These are phyloP conservation scores for Anthopleura sola DNA, from an alignment of 64 coral and sea anemone species.

Conservation along the genomic window DNA sequence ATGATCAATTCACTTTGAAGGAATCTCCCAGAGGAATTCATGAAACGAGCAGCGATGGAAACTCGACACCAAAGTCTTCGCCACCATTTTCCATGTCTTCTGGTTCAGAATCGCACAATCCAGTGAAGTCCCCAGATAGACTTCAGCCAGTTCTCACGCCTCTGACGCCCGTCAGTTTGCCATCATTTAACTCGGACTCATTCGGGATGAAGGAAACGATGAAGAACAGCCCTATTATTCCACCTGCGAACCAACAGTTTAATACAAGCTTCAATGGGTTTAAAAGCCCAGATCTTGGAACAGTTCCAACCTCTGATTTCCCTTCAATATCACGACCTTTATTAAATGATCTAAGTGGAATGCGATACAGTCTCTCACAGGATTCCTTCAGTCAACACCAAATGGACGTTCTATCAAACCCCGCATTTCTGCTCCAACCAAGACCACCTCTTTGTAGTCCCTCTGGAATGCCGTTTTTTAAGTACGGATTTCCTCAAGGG, in stretches of 20 bases:
- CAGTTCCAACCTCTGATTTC: slow-evolving; percentile 91
- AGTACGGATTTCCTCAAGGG: slow-evolving; percentile 88
- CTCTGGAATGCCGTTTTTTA: slow-evolving; percentile 88
- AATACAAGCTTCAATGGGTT: slow-evolving; percentile 92
- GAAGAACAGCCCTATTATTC: slow-evolving; percentile 47
- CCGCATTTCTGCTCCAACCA: slow-evolving; percentile 76
- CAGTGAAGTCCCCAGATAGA: slow-evolving; percentile 80
- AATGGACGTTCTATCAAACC: slow-evolving; percentile 85
- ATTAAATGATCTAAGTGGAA: slow-evolving; percentile 85
- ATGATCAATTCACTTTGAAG: slow-evolving; percentile 83
- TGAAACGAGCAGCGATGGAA: slow-evolving; percentile 44
- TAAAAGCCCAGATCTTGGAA: slow-evolving; percentile 97
- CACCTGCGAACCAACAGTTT: slow-evolving; percentile 61
- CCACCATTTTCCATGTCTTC: slow-evolving; percentile 71
- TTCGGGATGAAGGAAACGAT: slow-evolving; percentile 85
- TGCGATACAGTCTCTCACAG: slow-evolving; percentile 84
- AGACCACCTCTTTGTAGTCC: slow-evolving; percentile 85
- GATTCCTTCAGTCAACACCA: slow-evolving; percentile 88
- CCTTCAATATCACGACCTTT: slow-evolving; percentile 90
- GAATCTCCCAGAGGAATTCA: slow-evolving; percentile 59
- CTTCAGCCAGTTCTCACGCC: slow-evolving; percentile 84
- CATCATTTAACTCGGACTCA: slow-evolving; percentile 71
- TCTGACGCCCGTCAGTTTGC: slow-evolving; percentile 85
- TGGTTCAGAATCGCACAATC: slow-evolving; percentile 45
- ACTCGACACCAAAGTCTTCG: slow-evolving; percentile 56